Base-by-base conservation (phyloP, 2,797 vertebrate species). In the Esox lucius region DNA sequence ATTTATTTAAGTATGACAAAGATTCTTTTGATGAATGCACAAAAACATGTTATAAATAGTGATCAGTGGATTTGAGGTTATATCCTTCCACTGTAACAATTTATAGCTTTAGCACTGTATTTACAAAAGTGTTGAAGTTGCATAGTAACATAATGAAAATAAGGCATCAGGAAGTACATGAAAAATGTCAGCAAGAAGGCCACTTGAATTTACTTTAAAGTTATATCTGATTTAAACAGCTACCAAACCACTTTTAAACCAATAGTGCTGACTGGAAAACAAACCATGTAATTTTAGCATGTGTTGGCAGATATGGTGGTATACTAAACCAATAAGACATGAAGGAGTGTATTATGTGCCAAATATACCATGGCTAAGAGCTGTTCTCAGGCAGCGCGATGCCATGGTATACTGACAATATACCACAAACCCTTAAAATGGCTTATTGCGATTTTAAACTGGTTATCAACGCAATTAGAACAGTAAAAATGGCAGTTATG, bases 31-130 rank as follows among this genome's bases (percentile, higher is more conserved):
- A 7, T 9, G 6, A 67, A 67, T 39, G 33, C 65, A 67, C 65
- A 17, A 68, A 68, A 22, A 19, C 74, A 78, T 48, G 78, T 79
- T 89, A 91, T 92, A 92, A 90, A 91, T 91, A 89, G 87, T 75
- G 79, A 83, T 73, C 80, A 79, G 79, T 85, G 81, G 75, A 77
- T 77, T 26, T 33, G 28, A 17, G 62, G 24, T 28, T 16, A 76
- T 75, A 73, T 80, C 70, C 74, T 70, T 82, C 72, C 71, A 81
- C 87, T 70, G 73, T 72, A 78, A 71, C 51, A 62, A 59, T 67
- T 68, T 62, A 73, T 56, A 71, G 74, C 66, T 76, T 35, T 72
- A 78, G 78, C 75, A 79, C 22, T 74, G 70, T 64, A 79, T 33
- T 62, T 75, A 73, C 61, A 81, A 78, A 75, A 31, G 22, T 70